These are phyloP conservation scores for Agonopterix heracliana DNA, from an alignment of 2,888 invertebrate genomes.

Conservation along the genomic window DNA sequence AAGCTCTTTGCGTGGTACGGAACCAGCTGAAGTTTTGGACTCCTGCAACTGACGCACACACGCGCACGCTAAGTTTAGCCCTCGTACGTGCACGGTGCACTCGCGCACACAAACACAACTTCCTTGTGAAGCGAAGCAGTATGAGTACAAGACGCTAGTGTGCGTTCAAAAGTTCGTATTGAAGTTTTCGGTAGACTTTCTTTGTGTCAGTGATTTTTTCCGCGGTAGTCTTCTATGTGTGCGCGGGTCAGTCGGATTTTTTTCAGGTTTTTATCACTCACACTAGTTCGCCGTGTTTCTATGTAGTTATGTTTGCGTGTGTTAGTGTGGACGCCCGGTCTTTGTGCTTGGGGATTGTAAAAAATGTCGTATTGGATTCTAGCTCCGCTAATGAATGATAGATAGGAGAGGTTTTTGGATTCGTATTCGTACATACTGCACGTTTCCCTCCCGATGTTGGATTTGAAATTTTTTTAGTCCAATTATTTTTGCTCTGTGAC, in stretches of 20 bases:
- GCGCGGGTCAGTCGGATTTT: constrained; percentile 70
- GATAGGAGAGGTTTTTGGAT: constrained; percentile 53
- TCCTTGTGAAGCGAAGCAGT: constrained; percentile 38
- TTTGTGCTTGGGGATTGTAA: constrained; percentile 73
- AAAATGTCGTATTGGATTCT: constrained; percentile 77
- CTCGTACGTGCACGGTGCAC: constrained; percentile 50
- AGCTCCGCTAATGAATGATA: constrained; percentile 75
- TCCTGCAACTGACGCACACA: constrained; percentile 63
- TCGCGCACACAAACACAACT: constrained; percentile 46
- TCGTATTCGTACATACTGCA: constrained; percentile 41
- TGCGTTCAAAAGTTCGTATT: constrained; percentile 67
- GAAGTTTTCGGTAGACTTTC: constrained; percentile 74
- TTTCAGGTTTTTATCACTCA: constrained; percentile 68
- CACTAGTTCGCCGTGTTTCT: constrained; percentile 40
- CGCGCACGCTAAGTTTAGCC: constrained; percentile 64
- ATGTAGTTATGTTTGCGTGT: constrained; percentile 35
- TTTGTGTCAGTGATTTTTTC: constrained; percentile 76
- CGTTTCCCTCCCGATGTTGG: constrained; percentile 50
- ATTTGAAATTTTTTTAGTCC: constrained; percentile 10
- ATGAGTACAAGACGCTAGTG: constrained; percentile 32
- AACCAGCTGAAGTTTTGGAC: constrained; percentile 54
- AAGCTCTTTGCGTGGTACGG: constrained; percentile 22
- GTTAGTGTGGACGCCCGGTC: constrained; percentile 53
- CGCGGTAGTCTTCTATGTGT: constrained; percentile 51
- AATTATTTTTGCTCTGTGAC: constrained; percentile 22